Evolutionary conservation across 2,113 vertebrate species (phyloP).

Genomic region (Scortum barcoo): DNA sequence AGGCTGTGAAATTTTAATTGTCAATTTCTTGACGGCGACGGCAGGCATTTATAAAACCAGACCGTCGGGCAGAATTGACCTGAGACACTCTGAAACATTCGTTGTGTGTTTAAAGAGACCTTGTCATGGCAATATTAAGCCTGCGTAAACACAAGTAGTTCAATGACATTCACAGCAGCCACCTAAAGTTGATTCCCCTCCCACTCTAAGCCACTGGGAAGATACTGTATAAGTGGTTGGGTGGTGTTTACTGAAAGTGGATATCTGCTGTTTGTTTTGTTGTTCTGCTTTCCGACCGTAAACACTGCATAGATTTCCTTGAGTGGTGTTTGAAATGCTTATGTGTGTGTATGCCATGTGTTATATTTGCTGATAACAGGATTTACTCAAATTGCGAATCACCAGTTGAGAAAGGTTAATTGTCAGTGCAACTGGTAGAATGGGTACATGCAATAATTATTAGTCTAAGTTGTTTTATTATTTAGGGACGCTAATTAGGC

Average conservation of each 20-base stretch:
- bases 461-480: conserved; percentile 85
- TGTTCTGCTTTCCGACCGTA: conserved; percentile 81
- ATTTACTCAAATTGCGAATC: conserved; percentile 85
- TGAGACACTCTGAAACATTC: conserved; percentile 45
- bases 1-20: conserved; percentile 21
- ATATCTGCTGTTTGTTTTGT: conserved; percentile 84
- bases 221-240: conserved; percentile 74
- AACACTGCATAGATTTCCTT: conserved; percentile 81
- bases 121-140: conserved; percentile 76
- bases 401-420: conserved; percentile 87
- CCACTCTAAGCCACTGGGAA: conserved; percentile 78
- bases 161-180: conserved; percentile 79
- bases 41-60: conserved; percentile 51
- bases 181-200: conserved; percentile 80
- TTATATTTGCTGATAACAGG: conserved; percentile 88
- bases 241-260: conserved; percentile 81
- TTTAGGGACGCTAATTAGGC: conserved; percentile 85
- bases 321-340: conserved; percentile 75
- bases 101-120: conserved; percentile 72
- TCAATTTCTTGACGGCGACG: conserved; percentile 26
- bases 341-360: conserved; percentile 77
- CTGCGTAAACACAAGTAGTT: conserved; percentile 80
- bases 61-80: conserved; percentile 59
- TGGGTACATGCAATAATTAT: conserved; percentile 84
- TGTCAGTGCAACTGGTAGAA: conserved; percentile 83